Percentiles rank a stretch among this genome's conserved stretches.
Evolutionary conservation across 2,888 invertebrate genomes (phyloP).

Genomic region (Mesochorus sp.): DNA sequence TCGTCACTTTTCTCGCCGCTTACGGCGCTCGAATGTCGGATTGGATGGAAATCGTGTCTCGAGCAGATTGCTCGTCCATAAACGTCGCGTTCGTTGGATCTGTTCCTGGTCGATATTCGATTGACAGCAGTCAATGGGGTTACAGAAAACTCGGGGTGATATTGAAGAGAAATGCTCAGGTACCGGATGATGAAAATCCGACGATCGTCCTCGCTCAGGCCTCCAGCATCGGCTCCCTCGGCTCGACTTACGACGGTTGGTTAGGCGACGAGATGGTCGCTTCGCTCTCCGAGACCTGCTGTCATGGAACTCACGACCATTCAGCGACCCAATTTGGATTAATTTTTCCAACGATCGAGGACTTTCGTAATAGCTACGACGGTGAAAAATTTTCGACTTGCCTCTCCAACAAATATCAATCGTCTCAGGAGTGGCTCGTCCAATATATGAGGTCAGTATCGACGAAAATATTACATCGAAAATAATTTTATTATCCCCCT

Average conservation of each 20-base stretch:
- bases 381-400: conserved; percentile 93
- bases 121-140: conserved; percentile 85
- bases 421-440: conserved; percentile 93
- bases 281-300: conserved; percentile 85
- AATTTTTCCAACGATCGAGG: conserved; percentile 91
- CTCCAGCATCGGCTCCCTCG: conserved; percentile 95
- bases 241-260: conserved; percentile 88
- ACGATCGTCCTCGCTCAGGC: conserved; percentile 93
- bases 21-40: conserved; percentile 88
- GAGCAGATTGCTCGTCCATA: conserved; percentile 90
- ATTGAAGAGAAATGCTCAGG: conserved; percentile 86
- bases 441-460: conserved; percentile 88
- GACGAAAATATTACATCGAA: no score
- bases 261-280: conserved; percentile 89
- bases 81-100: conserved; percentile 94
- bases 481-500: no score
- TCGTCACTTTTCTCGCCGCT: conserved; percentile 89
- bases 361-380: conserved; percentile 93
- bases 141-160: conserved; percentile 80
- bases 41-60: conserved; percentile 89
- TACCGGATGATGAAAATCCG: conserved; percentile 81
- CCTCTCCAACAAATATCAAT: conserved; percentile 89
- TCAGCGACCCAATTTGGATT: conserved; percentile 84
- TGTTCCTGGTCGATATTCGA: conserved; percentile 89
- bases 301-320: conserved; percentile 78